A percentile compares a stretch with the other conserved stretches of the same genome.
These are phyloP conservation scores for Aleiodes testaceus DNA, from an alignment of 2,888 invertebrate genomes.

Conservation along the genomic window DNA sequence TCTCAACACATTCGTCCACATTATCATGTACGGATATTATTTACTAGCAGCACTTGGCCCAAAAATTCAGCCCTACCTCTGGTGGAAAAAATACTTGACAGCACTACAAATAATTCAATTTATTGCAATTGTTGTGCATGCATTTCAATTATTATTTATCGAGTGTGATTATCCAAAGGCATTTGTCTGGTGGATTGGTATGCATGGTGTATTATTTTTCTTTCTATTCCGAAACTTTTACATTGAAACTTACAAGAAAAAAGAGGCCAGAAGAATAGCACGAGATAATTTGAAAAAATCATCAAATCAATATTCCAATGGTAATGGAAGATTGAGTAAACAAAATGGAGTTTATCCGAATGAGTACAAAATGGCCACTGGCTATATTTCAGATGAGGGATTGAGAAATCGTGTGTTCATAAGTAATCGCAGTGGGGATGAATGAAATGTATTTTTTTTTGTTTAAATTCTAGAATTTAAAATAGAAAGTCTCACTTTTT, in stretches of 20 bases:
- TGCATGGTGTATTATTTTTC: conserved; percentile 94
- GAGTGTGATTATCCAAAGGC: conserved; percentile 93
- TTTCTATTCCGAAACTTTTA: conserved; percentile 95
- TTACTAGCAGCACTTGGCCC: conserved; percentile 93
- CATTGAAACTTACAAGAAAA: conserved; percentile 82
- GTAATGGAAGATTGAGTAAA: conserved; percentile 63
- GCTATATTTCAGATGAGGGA: conserved; percentile 74
- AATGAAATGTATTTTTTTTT: conserved; percentile 7
- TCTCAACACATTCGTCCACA: conserved; percentile 95
- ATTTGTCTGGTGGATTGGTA: conserved; percentile 93
- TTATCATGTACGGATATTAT: conserved; percentile 96
- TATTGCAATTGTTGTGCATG: conserved; percentile 89
- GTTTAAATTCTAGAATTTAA: neutral
- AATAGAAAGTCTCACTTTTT: too few species aligned
- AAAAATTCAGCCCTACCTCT: conserved; percentile 87
- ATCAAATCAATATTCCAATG: conserved; percentile 45
- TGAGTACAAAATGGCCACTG: conserved; percentile 73
- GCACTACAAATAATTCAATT: conserved; percentile 95
- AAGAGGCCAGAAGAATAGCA: conserved; percentile 43
- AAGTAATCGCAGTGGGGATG: conserved; percentile 47
- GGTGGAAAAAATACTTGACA: conserved; percentile 97
- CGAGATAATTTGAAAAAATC: conserved; percentile 4
- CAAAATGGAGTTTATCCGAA: conserved; percentile 69
- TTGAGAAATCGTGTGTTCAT: conserved; percentile 75
- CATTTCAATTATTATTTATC: conserved; percentile 88